Evolutionary conservation across 2,113 vertebrate genomes (phyloP).

Genomic region (Ageneiosus marmoratus): DNA sequence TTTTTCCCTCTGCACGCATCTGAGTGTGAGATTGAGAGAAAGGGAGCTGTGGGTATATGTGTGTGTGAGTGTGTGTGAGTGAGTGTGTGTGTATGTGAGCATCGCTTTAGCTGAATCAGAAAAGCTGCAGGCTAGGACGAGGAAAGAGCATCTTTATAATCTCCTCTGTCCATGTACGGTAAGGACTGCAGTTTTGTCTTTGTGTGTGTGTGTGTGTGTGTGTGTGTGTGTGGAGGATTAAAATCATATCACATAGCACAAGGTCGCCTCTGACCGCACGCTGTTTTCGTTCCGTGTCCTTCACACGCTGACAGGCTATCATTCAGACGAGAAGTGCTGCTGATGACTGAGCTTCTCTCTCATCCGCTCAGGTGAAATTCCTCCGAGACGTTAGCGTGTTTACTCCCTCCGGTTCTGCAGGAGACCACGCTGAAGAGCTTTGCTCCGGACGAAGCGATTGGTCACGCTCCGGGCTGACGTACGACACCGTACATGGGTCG

Average conservation of each 20-base stretch:
- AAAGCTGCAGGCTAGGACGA: constrained; percentile 54
- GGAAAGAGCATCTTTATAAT: constrained; percentile 37
- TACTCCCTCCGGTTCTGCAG: background rate
- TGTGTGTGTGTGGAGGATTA: background rate
- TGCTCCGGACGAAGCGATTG: background rate
- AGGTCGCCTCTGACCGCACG: constrained; percentile 1
- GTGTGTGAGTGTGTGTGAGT: constrained; percentile 34
- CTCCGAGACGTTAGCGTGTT: background rate
- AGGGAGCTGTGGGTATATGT: no score
- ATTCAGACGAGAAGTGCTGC: background rate
- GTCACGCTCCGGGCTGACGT: constrained; percentile 8
- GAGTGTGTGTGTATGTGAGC: constrained; percentile 44
- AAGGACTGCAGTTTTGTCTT: constrained; percentile 36
- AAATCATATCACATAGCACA: background rate
- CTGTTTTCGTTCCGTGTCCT: background rate
- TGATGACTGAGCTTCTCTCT: background rate
- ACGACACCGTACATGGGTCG: background rate
- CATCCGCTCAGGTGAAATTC: background rate
- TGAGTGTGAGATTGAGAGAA: constrained; percentile 33
- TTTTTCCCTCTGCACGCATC: constrained; percentile 54
- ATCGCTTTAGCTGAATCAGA: constrained; percentile 52
- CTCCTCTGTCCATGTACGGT: constrained; percentile 50
- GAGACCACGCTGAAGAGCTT: background rate
- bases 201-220: constrained; percentile 19
- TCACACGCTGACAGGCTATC: background rate